Evolutionary conservation across 1,140 invertebrate genomes (phyloP), one percentile per base, ranked within the genome.

Genomic region (Drosophila gunungcola): DNA sequence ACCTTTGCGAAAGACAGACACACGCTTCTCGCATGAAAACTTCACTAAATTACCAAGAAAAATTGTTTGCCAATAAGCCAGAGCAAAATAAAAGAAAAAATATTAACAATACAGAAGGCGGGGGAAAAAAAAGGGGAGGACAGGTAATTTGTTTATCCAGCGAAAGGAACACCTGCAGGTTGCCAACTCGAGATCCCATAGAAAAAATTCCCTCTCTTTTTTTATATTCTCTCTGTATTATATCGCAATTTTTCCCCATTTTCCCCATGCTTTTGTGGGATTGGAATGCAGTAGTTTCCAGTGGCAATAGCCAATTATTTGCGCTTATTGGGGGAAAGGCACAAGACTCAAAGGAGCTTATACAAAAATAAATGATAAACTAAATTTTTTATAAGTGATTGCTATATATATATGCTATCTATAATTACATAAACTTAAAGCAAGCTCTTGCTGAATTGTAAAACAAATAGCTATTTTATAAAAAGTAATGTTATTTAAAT

Each of bases 21-120:
- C 21, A 69, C 43, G 64, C 62, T 68, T 77, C 78, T 69, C 29
- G 77, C 81, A 67, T 56, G 63, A 38, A 53, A 84, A 84, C 72
- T 84, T 80, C 62, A 61, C 58, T 61, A 62, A 85, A 88, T 85
- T 88, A 73, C 74, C 83, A 82, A 78, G 83, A 64, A 72, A 82
- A 82, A 78, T 78, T 78, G 75, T 64, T 78, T 74, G 86, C 63
- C 68, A 75, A 82, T 74, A 86, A 86, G 60, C 48, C 63, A 61
- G 63, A 67, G 78, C 74, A 62, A 16, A 43, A 16, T 21, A 9
- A 21, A 12, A 21, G 3, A 9, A 5, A 4, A 10, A 63, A 77
- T 79, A 74, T 76, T 63, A 32, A 39, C 56, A 51, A 68, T 56
- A 58, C 63, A 61, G 54, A 32, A 64, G 64, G 54, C 38, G 43